Percentiles rank a stretch among this genome's conserved stretches.
Conservation (phyloP, 2,797 vertebrate genomes). For the Karalla daura region DNA sequence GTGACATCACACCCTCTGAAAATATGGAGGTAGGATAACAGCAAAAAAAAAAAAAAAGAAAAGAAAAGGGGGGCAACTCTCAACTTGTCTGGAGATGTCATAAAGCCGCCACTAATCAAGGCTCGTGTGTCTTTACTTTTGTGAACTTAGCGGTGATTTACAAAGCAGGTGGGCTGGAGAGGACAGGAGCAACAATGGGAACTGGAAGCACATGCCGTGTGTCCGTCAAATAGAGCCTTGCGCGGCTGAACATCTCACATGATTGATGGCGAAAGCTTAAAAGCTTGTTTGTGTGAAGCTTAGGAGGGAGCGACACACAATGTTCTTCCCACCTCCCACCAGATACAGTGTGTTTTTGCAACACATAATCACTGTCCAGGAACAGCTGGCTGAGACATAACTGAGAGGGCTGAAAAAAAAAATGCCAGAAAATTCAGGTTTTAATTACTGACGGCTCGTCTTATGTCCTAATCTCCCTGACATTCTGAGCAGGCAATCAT, state of each 20-base stretch:
- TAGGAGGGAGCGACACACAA: conserved; percentile 14
- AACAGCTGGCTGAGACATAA: conserved; percentile 73
- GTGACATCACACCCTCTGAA: conserved; percentile 63
- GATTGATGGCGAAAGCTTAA: conserved; percentile 52
- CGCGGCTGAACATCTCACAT: conserved; percentile 32
- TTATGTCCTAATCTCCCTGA: conserved; percentile 49
- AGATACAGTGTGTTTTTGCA: conserved; percentile 45
- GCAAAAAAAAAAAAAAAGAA: too few species aligned
- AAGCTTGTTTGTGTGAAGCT: conserved; percentile 14
- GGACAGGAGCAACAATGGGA: conserved; percentile 18
- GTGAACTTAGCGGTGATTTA: conserved; percentile 54
- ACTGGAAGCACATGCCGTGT: conserved; percentile 23
- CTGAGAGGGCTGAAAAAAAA: conserved; percentile 51
- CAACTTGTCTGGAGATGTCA: conserved; percentile 60
- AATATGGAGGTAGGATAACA: conserved; percentile 59
- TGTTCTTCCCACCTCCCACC: conserved; percentile 42
- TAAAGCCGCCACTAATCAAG: conserved; percentile 58
- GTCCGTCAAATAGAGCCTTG: conserved; percentile 14
- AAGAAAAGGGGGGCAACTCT: conserved; percentile 66
- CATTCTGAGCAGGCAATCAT: conserved; percentile 25
- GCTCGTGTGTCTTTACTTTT: conserved; percentile 49
- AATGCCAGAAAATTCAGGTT: conserved; percentile 41
- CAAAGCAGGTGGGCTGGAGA: conserved; percentile 51
- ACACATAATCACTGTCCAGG: conserved; percentile 41
- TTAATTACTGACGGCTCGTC: conserved; percentile 54